Conservation (phyloP, 2,113 vertebrate species). For the Phasianus colchicus region DNA sequence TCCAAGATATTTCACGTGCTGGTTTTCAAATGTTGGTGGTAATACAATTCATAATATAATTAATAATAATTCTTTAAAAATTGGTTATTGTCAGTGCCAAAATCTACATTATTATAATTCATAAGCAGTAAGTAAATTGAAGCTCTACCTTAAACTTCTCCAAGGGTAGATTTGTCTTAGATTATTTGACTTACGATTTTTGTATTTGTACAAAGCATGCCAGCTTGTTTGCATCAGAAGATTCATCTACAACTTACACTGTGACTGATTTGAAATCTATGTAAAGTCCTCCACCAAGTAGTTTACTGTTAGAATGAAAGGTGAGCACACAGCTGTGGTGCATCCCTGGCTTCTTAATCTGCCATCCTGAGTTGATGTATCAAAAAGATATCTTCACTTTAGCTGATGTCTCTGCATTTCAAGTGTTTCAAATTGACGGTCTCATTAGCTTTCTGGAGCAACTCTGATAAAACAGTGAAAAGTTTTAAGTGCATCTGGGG, state of each 20-base stretch:
- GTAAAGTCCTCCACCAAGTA: not conserved
- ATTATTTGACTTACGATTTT: constrained; percentile 16
- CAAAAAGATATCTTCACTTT: not conserved
- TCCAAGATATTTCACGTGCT: not conserved
- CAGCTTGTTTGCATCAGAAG: constrained; percentile 8
- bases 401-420: not conserved
- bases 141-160: not conserved
- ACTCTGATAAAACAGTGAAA: constrained; percentile 85
- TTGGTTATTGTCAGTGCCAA: not conserved
- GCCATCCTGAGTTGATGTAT: not conserved
- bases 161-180: not conserved
- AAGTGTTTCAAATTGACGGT: constrained; percentile 79
- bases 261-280: not conserved
- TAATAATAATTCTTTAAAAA: not conserved
- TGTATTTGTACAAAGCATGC: not conserved
- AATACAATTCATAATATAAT: not conserved
- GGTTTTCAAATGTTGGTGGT: constrained; percentile 3
- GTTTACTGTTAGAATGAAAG: not conserved
- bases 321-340: not conserved
- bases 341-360: not conserved
- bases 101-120: not conserved
- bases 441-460: constrained; percentile 83
- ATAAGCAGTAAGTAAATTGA: not conserved
- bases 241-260: not conserved
- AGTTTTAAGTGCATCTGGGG: constrained; percentile 89